phyloP scores from a whole-genome alignment of 2,888 invertebrate species.

The Metopia argyrocephala region DNA sequence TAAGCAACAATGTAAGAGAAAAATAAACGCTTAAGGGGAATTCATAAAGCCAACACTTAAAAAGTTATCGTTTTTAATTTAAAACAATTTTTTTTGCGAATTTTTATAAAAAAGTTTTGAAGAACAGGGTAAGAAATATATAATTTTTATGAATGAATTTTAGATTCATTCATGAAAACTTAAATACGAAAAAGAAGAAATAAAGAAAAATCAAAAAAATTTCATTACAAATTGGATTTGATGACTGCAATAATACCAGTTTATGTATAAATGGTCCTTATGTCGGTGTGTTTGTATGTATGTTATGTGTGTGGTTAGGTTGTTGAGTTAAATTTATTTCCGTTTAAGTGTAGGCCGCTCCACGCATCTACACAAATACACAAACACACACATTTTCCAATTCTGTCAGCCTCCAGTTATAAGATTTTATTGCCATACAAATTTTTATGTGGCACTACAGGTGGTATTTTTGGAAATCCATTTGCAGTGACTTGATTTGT shows the following conservation, averaged over 20 bases:
- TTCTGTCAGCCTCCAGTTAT: constrained; percentile 45
- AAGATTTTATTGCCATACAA: constrained; percentile 21
- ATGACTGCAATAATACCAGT: background rate
- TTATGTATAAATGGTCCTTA: constrained; percentile 1
- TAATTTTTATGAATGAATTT: background rate
- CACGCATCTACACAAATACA: constrained; percentile 28
- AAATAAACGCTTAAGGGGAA: background rate
- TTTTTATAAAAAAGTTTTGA: background rate
- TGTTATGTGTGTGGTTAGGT: too few species aligned
- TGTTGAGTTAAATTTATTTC: constrained; percentile 54
- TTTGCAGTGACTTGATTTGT: constrained; percentile 6
- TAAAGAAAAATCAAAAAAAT: background rate
- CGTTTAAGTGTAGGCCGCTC: constrained; percentile 60
- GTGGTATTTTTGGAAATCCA: constrained; percentile 28
- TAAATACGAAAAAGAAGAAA: too few species aligned
- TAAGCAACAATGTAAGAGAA: constrained; percentile 28
- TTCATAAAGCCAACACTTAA: background rate
- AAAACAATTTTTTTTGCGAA: background rate
- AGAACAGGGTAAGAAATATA: background rate
- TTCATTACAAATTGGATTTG: background rate
- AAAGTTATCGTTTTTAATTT: background rate
- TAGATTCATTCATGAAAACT: background rate
- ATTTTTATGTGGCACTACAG: constrained; percentile 50
- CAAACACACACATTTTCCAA: background rate
- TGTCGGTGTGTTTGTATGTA: constrained; percentile 21